These are phyloP conservation scores for Machimus rusticus DNA, from an alignment of 2,888 invertebrate genomes.

Conservation along the genomic window DNA sequence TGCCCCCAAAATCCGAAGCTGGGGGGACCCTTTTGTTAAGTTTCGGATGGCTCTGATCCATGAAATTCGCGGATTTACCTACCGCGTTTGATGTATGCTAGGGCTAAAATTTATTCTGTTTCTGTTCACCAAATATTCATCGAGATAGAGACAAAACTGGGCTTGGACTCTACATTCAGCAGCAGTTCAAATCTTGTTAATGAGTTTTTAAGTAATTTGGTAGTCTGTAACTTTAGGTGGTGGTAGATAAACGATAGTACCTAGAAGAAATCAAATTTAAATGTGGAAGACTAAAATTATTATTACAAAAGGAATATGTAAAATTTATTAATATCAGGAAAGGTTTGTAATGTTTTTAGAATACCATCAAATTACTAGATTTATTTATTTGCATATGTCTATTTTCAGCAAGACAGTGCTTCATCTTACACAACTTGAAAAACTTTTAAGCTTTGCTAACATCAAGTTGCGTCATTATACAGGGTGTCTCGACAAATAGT, in stretches of 20 bases:
- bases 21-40: neutral
- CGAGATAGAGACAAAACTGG: neutral
- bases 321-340: too few relatives aligned
- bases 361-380: too few relatives aligned
- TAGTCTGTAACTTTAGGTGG: neutral
- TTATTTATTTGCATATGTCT: too few relatives aligned
- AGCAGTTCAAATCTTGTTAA: neutral
- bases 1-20: neutral
- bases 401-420: too few relatives aligned
- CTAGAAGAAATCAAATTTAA: too few relatives aligned
- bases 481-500: too few relatives aligned
- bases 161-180: neutral
- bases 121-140: neutral
- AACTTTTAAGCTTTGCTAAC: too few relatives aligned
- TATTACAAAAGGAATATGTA: too few relatives aligned
- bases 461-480: too few relatives aligned
- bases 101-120: neutral
- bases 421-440: too few relatives aligned
- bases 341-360: too few relatives aligned
- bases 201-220: neutral
- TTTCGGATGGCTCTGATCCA: neutral
- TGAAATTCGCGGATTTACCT: neutral
- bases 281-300: too few relatives aligned
- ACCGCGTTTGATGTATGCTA: neutral
- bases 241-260: neutral